Evolutionary conservation across 1,140 invertebrate species (phyloP), one percentile per base, ranked within the genome.

Genomic region (Aphaenogaster floridana): DNA sequence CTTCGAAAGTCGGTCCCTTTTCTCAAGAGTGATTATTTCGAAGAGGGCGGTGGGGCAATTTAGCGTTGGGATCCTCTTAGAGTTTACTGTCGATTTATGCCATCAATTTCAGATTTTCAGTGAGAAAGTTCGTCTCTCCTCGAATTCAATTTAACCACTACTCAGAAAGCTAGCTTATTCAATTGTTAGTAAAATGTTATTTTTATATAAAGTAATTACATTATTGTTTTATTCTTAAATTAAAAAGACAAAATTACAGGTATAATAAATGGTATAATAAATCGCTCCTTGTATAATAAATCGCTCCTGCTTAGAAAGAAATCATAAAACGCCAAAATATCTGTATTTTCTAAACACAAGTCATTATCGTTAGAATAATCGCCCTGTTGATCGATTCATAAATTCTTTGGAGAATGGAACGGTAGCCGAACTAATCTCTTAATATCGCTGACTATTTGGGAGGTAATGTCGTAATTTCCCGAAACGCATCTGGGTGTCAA

Each of bases 401-500:
- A 86, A 84, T 84, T 63, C 17, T 28, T 72, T 6, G 1, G 42
- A 61, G 87, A 59, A 79, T n/a, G 11, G n/a, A 78, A 52, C 90
- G 50, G 90, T 78, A 91, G 90, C 76, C 64, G 77, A 86, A 90
- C 90, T 78, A 91, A 91, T 91, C 71, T 81, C 86, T 90, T 88
- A 88, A 88, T 88, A 78, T 72, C 74, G 39, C 21, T 64, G 50
- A 59, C 71, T 61, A 45, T 69, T 57, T 45, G 45, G 42, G 13
- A 52, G 39, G 54, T 48, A 68, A 34, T 64, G 45, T 89, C 90
- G 90, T 91, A 91, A 91, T 91, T 91, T 84, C 45, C 63, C 50
- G 52, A 42, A 84, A 45, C 74, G 64, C 59, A 59, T 42, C 52
- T 48, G 5, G 28, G 90, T 89, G 90, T 91, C 76, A 78, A 72